phyloP scores from a whole-genome alignment of 2,888 invertebrate species.

The Heteromyza rotundicornis region DNA sequence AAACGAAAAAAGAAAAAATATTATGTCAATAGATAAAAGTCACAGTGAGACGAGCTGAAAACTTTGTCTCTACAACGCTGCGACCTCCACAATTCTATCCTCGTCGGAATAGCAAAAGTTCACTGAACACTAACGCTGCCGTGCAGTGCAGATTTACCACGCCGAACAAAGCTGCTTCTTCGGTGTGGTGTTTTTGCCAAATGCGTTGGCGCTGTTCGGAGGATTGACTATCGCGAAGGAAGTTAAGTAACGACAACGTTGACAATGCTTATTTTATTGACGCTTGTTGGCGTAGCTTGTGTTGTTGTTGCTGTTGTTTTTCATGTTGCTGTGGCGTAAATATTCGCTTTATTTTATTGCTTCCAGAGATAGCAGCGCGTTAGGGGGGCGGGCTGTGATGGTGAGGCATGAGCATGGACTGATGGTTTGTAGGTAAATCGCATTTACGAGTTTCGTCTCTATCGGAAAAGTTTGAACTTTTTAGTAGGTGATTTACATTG shows the following conservation, averaged over 20 bases:
- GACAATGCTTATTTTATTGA: constrained; percentile 50
- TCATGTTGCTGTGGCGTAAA: constrained; percentile 12
- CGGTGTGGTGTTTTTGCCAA: not conserved
- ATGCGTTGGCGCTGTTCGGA: not conserved
- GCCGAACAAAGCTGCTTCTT: not conserved
- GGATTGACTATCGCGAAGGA: not conserved
- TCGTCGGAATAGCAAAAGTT: constrained; percentile 24
- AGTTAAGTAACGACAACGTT: constrained; percentile 16
- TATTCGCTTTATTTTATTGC: constrained; percentile 22
- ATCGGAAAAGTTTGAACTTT: constrained; percentile 13
- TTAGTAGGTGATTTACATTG: constrained; percentile 45
- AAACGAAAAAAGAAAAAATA: no score
- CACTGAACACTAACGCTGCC: constrained; percentile 36
- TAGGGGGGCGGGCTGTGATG: not conserved
- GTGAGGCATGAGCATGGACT: not conserved
- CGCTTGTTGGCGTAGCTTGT: constrained; percentile 34
- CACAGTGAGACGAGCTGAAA: constrained; percentile 32
- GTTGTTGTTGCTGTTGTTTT: constrained; percentile 7
- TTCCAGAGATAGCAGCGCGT: constrained; percentile 31
- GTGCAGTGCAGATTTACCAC: constrained; percentile 2
- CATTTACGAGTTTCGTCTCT: not conserved
- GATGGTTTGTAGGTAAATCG: not conserved
- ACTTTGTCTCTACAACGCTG: constrained; percentile 15
- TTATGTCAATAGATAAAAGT: constrained; percentile 53
- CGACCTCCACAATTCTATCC: no score